These are phyloP conservation scores for Platypus cylindrus DNA, from an alignment of 2,888 invertebrate genomes.

Conservation along the genomic window DNA sequence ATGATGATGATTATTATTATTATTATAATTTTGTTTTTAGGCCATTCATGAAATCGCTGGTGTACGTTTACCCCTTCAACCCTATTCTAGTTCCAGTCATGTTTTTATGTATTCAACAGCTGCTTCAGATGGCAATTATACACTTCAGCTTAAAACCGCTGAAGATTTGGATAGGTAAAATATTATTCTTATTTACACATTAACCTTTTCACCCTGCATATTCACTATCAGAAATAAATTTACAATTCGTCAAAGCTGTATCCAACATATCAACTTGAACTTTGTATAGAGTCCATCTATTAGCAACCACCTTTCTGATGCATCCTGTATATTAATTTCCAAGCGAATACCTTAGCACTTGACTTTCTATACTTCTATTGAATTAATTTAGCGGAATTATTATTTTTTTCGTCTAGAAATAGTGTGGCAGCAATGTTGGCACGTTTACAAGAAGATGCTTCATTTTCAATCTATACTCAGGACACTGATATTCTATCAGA, in stretches of 20 bases:
- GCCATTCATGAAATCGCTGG: constrained; percentile 34
- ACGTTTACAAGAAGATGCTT: constrained; percentile 48
- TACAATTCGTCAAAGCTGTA: too few relatives aligned
- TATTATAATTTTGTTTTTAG: constrained; percentile 26
- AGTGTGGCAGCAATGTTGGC: constrained; percentile 38
- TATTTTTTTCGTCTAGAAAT: constrained; percentile 16
- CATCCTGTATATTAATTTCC: too few relatives aligned
- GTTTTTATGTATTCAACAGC: constrained; percentile 59
- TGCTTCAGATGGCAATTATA: constrained; percentile 50
- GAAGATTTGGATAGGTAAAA: constrained; percentile 34
- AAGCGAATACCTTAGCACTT: too few relatives aligned
- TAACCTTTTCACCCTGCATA: too few relatives aligned
- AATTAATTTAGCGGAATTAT: too few relatives aligned
- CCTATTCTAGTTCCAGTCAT: constrained; percentile 45
- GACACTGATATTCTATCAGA: constrained; percentile 64
- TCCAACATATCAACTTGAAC: too few relatives aligned
- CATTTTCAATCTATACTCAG: constrained; percentile 59
- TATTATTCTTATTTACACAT: too few relatives aligned
- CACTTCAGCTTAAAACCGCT: constrained; percentile 50
- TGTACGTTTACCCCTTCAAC: constrained; percentile 41
- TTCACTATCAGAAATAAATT: too few relatives aligned
- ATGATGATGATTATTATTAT: too few relatives aligned
- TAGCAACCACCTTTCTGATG: too few relatives aligned
- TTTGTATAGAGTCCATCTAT: too few relatives aligned
- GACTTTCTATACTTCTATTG: too few relatives aligned